A percentile compares a stretch with the other conserved stretches of the same genome.
These are phyloP conservation scores for Ornithoptera alexandrae DNA, from an alignment of 2,888 invertebrate species.

Conservation along the genomic window DNA sequence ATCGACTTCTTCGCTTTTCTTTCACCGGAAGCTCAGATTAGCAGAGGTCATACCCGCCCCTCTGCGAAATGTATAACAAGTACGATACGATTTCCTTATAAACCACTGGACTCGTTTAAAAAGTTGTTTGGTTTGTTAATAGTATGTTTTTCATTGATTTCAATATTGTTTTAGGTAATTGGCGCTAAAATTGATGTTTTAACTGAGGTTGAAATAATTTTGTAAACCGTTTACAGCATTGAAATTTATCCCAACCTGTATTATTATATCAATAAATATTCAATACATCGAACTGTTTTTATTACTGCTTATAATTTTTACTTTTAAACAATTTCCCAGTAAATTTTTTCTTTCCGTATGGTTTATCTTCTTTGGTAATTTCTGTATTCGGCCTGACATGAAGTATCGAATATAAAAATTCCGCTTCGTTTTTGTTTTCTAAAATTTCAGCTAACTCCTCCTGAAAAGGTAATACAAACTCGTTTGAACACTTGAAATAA, in stretches of 20 bases:
- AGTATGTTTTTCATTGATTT: neutral
- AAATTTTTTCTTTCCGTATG: slow-evolving; percentile 59
- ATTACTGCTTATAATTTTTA: slow-evolving; percentile 42
- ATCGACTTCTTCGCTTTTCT: too few relatives aligned
- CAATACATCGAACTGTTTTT: slow-evolving; percentile 5
- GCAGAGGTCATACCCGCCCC: too few relatives aligned
- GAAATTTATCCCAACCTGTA: slow-evolving; percentile 1
- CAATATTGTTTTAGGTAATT: slow-evolving; percentile 40
- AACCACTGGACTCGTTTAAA: neutral
- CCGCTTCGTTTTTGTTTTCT: slow-evolving; percentile 85
- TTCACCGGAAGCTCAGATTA: too few relatives aligned
- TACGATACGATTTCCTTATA: too few relatives aligned
- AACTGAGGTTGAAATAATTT: slow-evolving; percentile 5
- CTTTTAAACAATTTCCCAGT: slow-evolving; percentile 54
- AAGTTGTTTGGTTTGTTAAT: neutral
- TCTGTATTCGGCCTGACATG: slow-evolving; percentile 83
- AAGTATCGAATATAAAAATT: slow-evolving; percentile 84
- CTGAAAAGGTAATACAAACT: slow-evolving; percentile 55
- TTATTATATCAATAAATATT: slow-evolving; percentile 20
- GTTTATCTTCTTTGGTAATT: slow-evolving; percentile 55
- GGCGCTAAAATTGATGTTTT: slow-evolving; percentile 34
- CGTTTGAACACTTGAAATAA: too few relatives aligned
- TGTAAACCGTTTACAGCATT: slow-evolving; percentile 1
- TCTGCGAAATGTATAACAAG: too few relatives aligned
- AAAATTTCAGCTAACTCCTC: slow-evolving; percentile 85